Conservation (phyloP, 2,113 vertebrate species). For the Micromys minutus region DNA sequence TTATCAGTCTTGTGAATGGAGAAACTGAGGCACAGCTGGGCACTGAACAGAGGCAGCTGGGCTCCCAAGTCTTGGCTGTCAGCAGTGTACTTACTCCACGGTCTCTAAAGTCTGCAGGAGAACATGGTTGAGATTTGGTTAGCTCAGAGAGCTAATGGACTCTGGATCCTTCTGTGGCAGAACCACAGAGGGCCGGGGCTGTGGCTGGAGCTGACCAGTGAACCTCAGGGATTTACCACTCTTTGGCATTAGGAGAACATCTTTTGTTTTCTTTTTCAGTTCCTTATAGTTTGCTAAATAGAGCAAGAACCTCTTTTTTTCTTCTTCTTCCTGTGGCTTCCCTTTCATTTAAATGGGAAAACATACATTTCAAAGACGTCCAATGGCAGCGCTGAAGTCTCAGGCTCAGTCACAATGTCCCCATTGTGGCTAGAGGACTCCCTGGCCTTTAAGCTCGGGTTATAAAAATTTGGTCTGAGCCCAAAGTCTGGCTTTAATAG, state of each 20-base stretch:
- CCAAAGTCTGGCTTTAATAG: slow-evolving; percentile 82
- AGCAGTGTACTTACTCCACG: accelerated
- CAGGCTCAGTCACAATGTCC: slow-evolving; percentile 77
- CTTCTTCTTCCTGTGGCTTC: slow-evolving; percentile 58
- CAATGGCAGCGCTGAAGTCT: slow-evolving; percentile 66
- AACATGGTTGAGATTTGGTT: not conserved
- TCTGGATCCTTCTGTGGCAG: slow-evolving; percentile 3
- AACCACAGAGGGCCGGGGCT: not conserved
- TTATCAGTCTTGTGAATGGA: not conserved
- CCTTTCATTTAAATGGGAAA: slow-evolving; percentile 75
- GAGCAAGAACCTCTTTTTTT: slow-evolving; percentile 58
- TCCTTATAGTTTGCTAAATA: slow-evolving; percentile 65
- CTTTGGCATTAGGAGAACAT: slow-evolving; percentile 53
- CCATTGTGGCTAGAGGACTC: slow-evolving; percentile 77
- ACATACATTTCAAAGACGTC: slow-evolving; percentile 75
- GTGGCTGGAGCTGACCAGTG: not conserved
- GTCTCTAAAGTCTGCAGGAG: not conserved
- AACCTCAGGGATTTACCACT: not conserved
- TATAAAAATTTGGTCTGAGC: slow-evolving; percentile 81
- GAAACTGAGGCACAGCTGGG: not conserved
- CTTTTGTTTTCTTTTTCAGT: slow-evolving; percentile 76
- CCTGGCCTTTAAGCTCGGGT: slow-evolving; percentile 78
- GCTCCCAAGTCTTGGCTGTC: not conserved
- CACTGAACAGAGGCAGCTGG: not conserved
- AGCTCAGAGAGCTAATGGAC: not conserved